Conservation (phyloP, 2,888 invertebrate species). For the Tridacna crocea region DNA sequence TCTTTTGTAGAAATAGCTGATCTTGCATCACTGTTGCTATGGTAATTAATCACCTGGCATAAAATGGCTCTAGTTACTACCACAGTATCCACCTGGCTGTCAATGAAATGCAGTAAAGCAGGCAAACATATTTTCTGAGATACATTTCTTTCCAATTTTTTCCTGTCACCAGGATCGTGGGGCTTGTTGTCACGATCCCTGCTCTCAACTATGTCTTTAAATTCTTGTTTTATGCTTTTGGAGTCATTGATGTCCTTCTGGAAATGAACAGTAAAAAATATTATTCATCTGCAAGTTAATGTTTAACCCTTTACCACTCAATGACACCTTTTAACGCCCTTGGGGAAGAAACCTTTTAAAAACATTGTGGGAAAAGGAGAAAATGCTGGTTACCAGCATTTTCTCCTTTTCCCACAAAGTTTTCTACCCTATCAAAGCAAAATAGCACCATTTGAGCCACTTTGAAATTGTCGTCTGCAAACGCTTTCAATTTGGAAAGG, state of each 20-base stretch:
- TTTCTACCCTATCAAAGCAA: no score
- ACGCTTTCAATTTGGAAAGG: no score
- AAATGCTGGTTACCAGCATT: neutral
- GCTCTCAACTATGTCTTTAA: neutral
- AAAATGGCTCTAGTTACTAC: conserved; percentile 56
- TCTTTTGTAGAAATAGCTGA: conserved; percentile 52
- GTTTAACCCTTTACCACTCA: no score
- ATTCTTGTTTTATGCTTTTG: neutral
- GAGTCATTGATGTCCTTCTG: neutral
- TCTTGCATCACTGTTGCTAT: conserved; percentile 65
- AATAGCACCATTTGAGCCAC: no score
- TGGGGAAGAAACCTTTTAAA: no score
- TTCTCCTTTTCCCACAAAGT: no score
- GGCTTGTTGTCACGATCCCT: conserved; percentile 19
- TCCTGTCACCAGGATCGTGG: neutral
- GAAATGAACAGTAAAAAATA: neutral
- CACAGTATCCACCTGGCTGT: conserved; percentile 48
- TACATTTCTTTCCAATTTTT: neutral
- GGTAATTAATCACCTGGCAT: conserved; percentile 63
- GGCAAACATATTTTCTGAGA: conserved; percentile 39
- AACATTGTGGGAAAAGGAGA: neutral
- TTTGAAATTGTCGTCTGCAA: no score
- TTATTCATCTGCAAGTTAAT: no score
- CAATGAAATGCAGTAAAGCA: conserved; percentile 52
- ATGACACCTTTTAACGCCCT: neutral